Base-by-base conservation (phyloP, 2,888 invertebrate species). In the Hermodice carunculata region DNA sequence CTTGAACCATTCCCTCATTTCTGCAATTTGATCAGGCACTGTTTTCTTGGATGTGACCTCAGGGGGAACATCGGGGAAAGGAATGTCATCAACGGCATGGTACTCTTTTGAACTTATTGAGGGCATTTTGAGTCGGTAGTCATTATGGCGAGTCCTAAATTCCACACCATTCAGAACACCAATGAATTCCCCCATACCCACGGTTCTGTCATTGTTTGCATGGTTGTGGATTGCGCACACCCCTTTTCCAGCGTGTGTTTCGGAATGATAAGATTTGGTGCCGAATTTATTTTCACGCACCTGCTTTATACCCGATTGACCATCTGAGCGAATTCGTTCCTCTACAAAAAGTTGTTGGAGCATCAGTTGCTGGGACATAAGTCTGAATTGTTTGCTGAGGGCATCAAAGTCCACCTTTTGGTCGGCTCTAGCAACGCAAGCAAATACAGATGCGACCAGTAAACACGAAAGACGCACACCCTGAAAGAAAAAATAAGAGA, bases 1-100 rank as follows among this genome's bases (percentile, higher is more conserved):
- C 59, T 75, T 76, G 66, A 81, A 82, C 67, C 78, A 82, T 46
- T 77, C 68, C 11, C 74, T 66, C 80, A 82, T 76, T 61, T 82
- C 81, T 17, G 40, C 64, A n/a, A 54, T 54, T 43, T 54, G 34
- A 22, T 76, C 76, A 1, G 64, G 56, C 6, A 78, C 64, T 3
- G 76, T 76, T 4, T 49, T 57, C 58, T 79, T 75, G 26, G 44
- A 29, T 3, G 66, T 58, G 1, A 78, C 78, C n/a, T 49, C 68
- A 31, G 77, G 53, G 2, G 53, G 53, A 2, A 53, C 53, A 14
- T 53, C 60, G 4, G 65, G 60, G 48, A 3, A 61, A 11, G 43
- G 17, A 29, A 65, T 53, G 37, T 29, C 28, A 17, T 61, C 34
- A 11, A 29, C 34, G 6, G 29, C 52, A 34, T 59, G 32, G 52